These are phyloP conservation scores for Nerophis lumbriciformis DNA, from an alignment of 2,113 vertebrate species.

Conservation along the genomic window DNA sequence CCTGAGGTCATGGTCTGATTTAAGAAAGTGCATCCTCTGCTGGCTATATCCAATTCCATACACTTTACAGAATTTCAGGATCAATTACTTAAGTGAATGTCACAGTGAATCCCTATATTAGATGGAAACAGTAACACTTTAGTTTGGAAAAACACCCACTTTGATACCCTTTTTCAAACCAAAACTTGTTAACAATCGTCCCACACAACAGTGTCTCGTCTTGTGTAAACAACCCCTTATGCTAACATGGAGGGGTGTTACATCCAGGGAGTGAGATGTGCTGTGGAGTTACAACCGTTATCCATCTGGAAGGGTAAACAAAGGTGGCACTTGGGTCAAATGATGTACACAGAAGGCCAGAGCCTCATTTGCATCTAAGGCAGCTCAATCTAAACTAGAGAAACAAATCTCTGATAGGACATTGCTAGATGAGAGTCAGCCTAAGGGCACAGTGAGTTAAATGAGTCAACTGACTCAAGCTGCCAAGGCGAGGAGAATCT, in stretches of 20 bases:
- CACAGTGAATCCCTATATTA: too few species aligned
- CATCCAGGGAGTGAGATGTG: constrained; percentile 28
- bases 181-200: too few species aligned
- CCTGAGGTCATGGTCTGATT: too few species aligned
- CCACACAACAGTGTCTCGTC: too few species aligned
- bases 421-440: constrained; percentile 7
- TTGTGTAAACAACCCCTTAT: constrained; percentile 22
- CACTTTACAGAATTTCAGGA: too few species aligned
- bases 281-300: constrained; percentile 21
- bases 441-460: constrained; percentile 9
- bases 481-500: neutral
- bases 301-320: constrained; percentile 22
- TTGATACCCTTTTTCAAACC: too few species aligned
- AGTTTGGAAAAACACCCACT: too few species aligned
- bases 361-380: neutral
- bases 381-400: constrained; percentile 2
- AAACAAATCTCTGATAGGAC: neutral
- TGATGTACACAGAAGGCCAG: constrained; percentile 6
- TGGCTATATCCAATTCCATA: too few species aligned
- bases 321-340: constrained; percentile 6
- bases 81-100: too few species aligned
- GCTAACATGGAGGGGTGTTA: constrained; percentile 40
- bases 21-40: too few species aligned
- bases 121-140: too few species aligned
- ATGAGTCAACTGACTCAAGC: constrained; percentile 7